Evolutionary conservation across 2,888 invertebrate species (phyloP).

Genomic region (Lacanobia wlatinum): DNA sequence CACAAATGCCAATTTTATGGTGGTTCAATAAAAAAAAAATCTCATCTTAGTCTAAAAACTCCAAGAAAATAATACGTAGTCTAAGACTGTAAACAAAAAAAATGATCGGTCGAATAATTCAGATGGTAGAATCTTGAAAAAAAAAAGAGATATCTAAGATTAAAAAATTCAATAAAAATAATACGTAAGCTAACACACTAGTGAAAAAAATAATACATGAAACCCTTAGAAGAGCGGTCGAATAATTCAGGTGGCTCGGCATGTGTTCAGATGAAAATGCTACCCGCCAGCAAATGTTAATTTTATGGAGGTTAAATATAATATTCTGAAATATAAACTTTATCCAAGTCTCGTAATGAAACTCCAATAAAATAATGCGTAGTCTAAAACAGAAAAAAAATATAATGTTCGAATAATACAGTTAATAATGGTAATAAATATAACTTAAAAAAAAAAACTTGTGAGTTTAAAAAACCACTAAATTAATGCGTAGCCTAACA

Average conservation of each 20-base stretch:
- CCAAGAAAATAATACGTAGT: neutral
- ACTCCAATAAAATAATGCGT: no score
- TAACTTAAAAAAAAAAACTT: no score
- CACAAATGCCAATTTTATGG: constrained; percentile 91
- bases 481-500: constrained; percentile 29
- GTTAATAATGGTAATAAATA: no score
- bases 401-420: no score
- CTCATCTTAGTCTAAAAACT: neutral
- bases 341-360: no score
- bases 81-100: no score
- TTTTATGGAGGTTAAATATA: constrained; percentile 91
- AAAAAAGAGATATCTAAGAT: no score
- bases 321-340: no score
- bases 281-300: constrained; percentile 90
- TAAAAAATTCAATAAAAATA: neutral
- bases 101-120: no score
- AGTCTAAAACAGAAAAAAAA: no score
- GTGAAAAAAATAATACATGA: constrained; percentile 68
- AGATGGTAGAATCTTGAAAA: no score
- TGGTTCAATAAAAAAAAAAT: constrained; percentile 72
- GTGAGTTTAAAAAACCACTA: no score
- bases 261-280: constrained; percentile 85
- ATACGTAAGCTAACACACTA: constrained; percentile 27
- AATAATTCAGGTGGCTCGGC: constrained; percentile 87
- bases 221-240: constrained; percentile 83